These are phyloP conservation scores for Sicus ferrugineus DNA, from an alignment of 2,888 invertebrate species.

Conservation along the genomic window DNA sequence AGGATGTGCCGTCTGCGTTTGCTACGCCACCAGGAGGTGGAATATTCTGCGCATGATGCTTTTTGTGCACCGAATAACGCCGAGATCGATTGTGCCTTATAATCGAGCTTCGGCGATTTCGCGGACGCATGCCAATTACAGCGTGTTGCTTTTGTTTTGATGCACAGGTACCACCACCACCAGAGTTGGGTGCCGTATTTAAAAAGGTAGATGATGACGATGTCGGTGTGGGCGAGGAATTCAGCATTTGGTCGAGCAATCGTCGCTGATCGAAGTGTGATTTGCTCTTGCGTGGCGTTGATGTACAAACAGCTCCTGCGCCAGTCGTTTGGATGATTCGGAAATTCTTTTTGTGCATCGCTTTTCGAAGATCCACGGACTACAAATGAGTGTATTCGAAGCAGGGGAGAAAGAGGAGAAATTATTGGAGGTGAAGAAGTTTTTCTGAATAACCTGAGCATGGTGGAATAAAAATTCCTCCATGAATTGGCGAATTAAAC, in stretches of 20 bases:
- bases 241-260: conserved; percentile 47
- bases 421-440: neutral
- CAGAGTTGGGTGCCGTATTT: neutral
- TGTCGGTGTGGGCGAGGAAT: conserved; percentile 37
- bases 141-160: too few relatives aligned
- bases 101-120: conserved; percentile 30
- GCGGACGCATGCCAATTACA: neutral
- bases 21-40: conserved; percentile 5
- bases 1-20: neutral
- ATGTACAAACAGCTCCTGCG: conserved; percentile 49
- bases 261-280: conserved; percentile 51
- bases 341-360: conserved; percentile 32
- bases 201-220: neutral
- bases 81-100: conserved; percentile 9
- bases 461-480: too few relatives aligned
- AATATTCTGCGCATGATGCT: neutral
- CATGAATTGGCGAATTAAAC: too few relatives aligned
- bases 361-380: conserved; percentile 33
- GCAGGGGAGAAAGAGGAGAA: neutral
- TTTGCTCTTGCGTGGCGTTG: conserved; percentile 60
- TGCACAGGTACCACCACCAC: too few relatives aligned
- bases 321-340: conserved; percentile 20
- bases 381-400: neutral
- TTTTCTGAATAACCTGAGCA: too few relatives aligned
- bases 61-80: neutral